Conservation (phyloP, 2,113 vertebrate species). For the Oncorhynchus masou region DNA sequence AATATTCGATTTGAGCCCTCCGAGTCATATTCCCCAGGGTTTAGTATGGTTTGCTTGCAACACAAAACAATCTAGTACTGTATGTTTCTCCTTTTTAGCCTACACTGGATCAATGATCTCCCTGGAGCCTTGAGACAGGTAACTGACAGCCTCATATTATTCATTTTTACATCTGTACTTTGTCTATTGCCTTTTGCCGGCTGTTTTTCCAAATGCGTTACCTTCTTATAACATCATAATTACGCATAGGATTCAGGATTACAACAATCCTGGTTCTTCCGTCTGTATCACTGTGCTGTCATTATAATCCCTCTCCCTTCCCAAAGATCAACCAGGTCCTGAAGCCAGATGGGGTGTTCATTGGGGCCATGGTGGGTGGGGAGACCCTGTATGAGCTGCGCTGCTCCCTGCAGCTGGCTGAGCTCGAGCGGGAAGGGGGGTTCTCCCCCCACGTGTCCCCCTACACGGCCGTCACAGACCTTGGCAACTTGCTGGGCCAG, state of each 20-base stretch:
- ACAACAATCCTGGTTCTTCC: no score
- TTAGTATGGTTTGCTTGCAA: no score
- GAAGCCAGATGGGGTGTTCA: slow-evolving; percentile 90
- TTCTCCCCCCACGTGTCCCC: slow-evolving; percentile 90
- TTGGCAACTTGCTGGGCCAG: slow-evolving; percentile 87
- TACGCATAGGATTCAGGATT: no score
- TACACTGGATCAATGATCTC: slow-evolving; percentile 98
- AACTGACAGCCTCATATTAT: slow-evolving; percentile 14
- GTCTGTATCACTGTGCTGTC: no score
- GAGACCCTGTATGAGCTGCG: slow-evolving; percentile 91
- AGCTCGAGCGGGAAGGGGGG: slow-evolving; percentile 90
- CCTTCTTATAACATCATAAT: no score
- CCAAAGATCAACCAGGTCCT: slow-evolving; percentile 85
- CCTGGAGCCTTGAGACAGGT: slow-evolving; percentile 91
- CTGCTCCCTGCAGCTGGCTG: slow-evolving; percentile 92
- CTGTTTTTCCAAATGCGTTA: no score
- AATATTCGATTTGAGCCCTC: no score
- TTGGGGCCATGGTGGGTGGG: slow-evolving; percentile 92
- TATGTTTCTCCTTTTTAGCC: slow-evolving; percentile 68
- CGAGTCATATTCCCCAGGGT: no score
- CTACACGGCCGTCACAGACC: slow-evolving; percentile 85
- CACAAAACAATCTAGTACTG: no score
- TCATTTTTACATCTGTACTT: no score
- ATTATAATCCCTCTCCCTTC: neutral
- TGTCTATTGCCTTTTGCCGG: no score